A percentile compares a stretch with the other conserved stretches of the same genome.
Conservation (phyloP, 1,140 invertebrate species). For the Bombus confusus region DNA sequence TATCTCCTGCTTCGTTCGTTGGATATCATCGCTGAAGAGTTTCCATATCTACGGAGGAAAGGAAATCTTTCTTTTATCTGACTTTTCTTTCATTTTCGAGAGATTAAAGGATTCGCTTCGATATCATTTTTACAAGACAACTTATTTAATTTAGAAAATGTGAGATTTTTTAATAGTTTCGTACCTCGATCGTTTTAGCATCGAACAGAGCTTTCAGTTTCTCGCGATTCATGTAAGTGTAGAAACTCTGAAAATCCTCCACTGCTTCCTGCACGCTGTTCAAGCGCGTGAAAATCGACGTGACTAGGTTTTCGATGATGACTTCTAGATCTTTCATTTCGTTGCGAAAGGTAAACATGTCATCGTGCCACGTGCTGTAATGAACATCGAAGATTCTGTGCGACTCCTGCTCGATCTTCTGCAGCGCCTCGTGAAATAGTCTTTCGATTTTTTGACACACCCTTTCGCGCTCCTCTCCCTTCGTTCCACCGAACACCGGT, state of each 20-base stretch:
- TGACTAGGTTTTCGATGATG: slow-evolving; percentile 88
- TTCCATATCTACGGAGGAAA: slow-evolving; percentile 85
- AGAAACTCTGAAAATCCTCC: slow-evolving; percentile 85
- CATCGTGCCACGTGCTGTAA: slow-evolving; percentile 88
- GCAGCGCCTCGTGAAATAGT: slow-evolving; percentile 87
- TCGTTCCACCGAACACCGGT: slow-evolving; percentile 86
- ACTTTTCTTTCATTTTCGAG: too few species aligned
- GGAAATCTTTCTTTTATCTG: not conserved
- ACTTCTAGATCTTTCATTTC: slow-evolving; percentile 87
- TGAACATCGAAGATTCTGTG: slow-evolving; percentile 88
- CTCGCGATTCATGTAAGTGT: slow-evolving; percentile 87
- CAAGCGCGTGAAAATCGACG: slow-evolving; percentile 86
- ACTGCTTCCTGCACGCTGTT: slow-evolving; percentile 88
- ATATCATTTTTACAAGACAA: too few species aligned
- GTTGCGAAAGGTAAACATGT: slow-evolving; percentile 87
- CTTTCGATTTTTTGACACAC: slow-evolving; percentile 89
- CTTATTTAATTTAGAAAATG: not conserved
- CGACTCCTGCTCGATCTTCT: slow-evolving; percentile 84
- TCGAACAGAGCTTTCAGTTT: slow-evolving; percentile 86
- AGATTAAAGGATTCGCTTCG: too few species aligned
- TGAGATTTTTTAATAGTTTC: not conserved
- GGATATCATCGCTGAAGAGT: slow-evolving; percentile 90
- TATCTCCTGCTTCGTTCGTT: slow-evolving; percentile 88
- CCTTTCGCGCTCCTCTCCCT: slow-evolving; percentile 87
- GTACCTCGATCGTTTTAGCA: slow-evolving; percentile 74